Evolutionary conservation across 2,113 vertebrate species (phyloP), one percentile per base, ranked within the genome.

Genomic region (Speoplatyrhinus poulsoni): DNA sequence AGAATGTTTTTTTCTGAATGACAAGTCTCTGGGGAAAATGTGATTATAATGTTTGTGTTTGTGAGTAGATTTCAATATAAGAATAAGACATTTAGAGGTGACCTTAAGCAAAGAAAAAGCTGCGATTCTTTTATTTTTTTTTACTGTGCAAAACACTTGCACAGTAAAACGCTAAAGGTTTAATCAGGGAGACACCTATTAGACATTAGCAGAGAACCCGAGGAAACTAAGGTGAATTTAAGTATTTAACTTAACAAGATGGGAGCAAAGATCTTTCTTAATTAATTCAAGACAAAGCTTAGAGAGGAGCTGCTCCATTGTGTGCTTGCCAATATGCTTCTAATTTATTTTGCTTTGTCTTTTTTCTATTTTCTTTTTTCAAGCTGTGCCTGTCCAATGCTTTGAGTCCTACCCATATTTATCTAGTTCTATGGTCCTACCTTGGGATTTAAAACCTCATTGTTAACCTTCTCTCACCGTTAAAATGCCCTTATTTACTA

Each of bases 321-420:
- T 19, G 54, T 61, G 65, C 60, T 62, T 46, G 62, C 61, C 80
- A 67, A 50, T 65, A 76, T 81, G 70, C 73, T 81, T 80, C 74
- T 85, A 69, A 81, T 70, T 70, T 49, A 49, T 47, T 60, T 52
- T 12, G 9, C 49, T 41, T 26, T 26, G 26, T 26, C 19, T 26
- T 3, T 3, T 26, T 26, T 26, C 26, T 2, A 26, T 26, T 26
- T 26, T 26, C 26, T 26, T 26, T 26, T 19, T 26, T 3, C 1
- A 26, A 26, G 26, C 56, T 73, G 52, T 79, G 67, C 67, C 65
- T 60, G 48, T 60, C 47, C 66, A 53, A 79, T 60, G 57, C 59
- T 63, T 57, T 65, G 46, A 68, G 56, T 19, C 65, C 16, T 26
- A 26, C 26, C 1, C 26, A 26, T 26, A 26, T 2, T 26, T 26